Conservation (phyloP, 1,140 invertebrate species). For the Euwallacea fornicatus region DNA sequence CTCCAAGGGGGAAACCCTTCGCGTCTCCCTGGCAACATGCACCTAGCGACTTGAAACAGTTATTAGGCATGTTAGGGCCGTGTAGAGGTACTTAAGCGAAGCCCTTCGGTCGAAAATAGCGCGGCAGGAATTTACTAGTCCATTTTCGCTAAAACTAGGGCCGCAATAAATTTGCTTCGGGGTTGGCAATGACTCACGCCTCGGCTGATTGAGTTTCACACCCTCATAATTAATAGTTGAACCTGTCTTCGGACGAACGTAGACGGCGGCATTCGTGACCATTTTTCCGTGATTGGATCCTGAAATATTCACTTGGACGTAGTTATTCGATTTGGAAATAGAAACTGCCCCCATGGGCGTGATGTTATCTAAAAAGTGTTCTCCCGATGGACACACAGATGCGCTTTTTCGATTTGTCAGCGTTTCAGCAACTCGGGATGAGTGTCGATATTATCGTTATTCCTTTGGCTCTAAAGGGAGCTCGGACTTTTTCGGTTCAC, state of each 20-base stretch:
- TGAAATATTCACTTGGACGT: slow-evolving; percentile 1
- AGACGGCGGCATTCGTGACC: neutral
- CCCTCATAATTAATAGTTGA: slow-evolving; percentile 4
- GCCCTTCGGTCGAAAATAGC: slow-evolving; percentile 10
- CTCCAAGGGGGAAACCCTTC: no score
- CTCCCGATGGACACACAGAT: slow-evolving; percentile 1
- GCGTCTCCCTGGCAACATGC: no score
- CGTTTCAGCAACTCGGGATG: neutral
- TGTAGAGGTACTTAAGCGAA: slow-evolving; percentile 21
- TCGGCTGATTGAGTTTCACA: slow-evolving; percentile 5
- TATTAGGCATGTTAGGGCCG: slow-evolving; percentile 12
- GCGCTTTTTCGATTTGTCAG: slow-evolving; percentile 1
- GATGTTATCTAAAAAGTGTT: slow-evolving; percentile 2
- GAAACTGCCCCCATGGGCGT: neutral
- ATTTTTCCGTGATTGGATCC: slow-evolving; percentile 2
- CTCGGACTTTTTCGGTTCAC: no score
- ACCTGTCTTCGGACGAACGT: neutral
- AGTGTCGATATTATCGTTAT: slow-evolving; percentile 2
- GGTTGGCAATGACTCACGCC: neutral
- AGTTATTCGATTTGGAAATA: neutral
- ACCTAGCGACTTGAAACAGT: neutral
- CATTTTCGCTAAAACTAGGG: slow-evolving; percentile 13
- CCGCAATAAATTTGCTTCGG: slow-evolving; percentile 2
- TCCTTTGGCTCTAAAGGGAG: neutral
- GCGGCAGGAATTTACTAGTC: slow-evolving; percentile 16